Evolutionary conservation across 2,797 vertebrate genomes (phyloP).

Genomic region (Malurus leucopterus): DNA sequence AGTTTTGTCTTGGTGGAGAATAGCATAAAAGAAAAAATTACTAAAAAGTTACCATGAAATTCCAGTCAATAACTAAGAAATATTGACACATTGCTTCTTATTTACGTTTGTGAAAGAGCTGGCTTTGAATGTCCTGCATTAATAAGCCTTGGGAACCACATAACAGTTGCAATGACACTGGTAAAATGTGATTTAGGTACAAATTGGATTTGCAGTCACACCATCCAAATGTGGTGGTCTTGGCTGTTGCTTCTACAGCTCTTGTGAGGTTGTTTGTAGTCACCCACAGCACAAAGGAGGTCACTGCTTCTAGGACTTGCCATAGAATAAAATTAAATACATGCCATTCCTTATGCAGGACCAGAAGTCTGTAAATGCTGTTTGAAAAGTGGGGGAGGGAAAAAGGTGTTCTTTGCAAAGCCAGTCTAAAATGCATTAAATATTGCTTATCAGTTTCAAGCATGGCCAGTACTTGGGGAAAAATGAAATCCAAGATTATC

Average conservation of each 20-base stretch:
- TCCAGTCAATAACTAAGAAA: background rate
- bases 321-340: background rate
- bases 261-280: background rate
- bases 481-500: constrained; percentile 48
- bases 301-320: background rate
- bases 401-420: background rate
- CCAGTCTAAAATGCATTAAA: background rate
- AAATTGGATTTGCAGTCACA: background rate
- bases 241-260: background rate
- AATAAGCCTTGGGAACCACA: background rate
- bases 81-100: background rate
- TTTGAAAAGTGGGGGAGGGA: background rate
- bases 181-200: background rate
- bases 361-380: background rate
- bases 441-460: constrained; percentile 2
- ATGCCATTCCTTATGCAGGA: background rate
- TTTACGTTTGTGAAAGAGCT: background rate
- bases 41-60: background rate
- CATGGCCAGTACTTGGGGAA: background rate
- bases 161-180: background rate
- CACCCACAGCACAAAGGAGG: background rate
- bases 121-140: background rate
- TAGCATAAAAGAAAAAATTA: background rate
- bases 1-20: background rate
- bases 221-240: background rate